phyloP scores from a whole-genome alignment of 2,888 invertebrate species.

The Calephelis perditalis region DNA sequence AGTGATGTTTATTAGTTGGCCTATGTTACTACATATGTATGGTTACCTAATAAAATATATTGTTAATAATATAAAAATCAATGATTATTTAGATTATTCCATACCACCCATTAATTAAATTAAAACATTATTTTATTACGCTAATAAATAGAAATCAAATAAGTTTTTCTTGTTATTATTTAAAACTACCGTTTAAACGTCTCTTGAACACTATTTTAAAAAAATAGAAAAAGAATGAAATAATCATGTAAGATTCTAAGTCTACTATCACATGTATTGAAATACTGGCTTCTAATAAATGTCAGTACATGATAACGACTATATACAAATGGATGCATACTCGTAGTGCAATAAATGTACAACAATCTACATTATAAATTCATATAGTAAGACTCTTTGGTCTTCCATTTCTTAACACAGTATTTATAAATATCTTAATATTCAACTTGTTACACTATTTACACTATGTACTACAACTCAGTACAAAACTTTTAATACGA shows the following conservation, averaged over 20 bases:
- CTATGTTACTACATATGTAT: too few species aligned
- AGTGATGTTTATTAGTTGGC: too few species aligned
- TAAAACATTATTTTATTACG: too few species aligned
- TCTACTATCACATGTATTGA: conserved; percentile 75
- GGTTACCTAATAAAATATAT: too few species aligned
- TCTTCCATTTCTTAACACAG: conserved; percentile 39
- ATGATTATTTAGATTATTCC: too few species aligned
- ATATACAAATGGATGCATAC: conserved; percentile 42
- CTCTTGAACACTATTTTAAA: neutral
- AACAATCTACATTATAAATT: conserved; percentile 49
- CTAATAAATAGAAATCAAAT: neutral
- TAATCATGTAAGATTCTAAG: conserved; percentile 37
- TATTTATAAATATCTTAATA: conserved; percentile 22
- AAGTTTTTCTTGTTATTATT: neutral
- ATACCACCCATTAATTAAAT: neutral
- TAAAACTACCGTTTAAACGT: neutral
- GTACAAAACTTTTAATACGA: conserved; percentile 17
- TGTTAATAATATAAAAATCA: too few species aligned
- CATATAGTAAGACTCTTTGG: conserved; percentile 60
- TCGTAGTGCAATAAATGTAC: conserved; percentile 51
- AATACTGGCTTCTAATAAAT: conserved; percentile 61
- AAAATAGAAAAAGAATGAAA: conserved; percentile 21
- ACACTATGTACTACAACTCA: conserved; percentile 24
- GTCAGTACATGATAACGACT: conserved; percentile 47
- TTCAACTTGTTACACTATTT: conserved; percentile 21